Base-by-base conservation (phyloP, 2,888 invertebrate genomes). In the Thymelicus acteon region DNA sequence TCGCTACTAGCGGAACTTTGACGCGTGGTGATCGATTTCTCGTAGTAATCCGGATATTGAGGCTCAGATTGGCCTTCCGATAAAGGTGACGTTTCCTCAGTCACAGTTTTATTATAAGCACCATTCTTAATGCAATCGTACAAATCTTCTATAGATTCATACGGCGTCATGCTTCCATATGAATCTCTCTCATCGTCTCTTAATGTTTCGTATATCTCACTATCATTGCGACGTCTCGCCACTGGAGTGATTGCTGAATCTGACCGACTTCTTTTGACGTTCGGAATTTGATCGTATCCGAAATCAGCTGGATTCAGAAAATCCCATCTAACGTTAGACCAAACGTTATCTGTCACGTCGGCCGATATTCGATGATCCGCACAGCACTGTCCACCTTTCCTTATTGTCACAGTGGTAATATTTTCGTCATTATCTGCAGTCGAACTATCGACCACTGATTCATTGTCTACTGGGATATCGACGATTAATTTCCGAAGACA, bases 41-140 rank as follows among this genome's bases (percentile, higher is more conserved):
- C 92, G 76, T 87, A 92, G 74, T 86, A 93, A 72, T 92, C 91
- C 19, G 90, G 88, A 79, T 85, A 93, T 72, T 88, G 92, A 15
- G 91, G 92, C 77, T 93, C 93, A 1, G 89, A 91, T 65, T 90
- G 91, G 61, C 89, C 87, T 72, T 91, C 92, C 2, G 90, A 88
- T 1, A 92, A 91, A 1, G 93, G 92, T 19, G 92, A 90, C 1
- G 92, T 92, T 75, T 93, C 92, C 52, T 90, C 91, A 12, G 80
- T 88, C 6, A 85, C 88, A 6, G 87, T 85, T 73, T 88, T 92
- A 15, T 83, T 85, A 72, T 92, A 93, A 7, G 89, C 87, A n/a
- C 89, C 81, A 75, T 93, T 94, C 75, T 94, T 94, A 37, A 94
- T 94, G 76, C 94, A 93, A 69, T 94, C 93, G 73, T 94, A 94